phyloP scores from a whole-genome alignment of 2,113 vertebrate species.

The Polypterus bichir region DNA sequence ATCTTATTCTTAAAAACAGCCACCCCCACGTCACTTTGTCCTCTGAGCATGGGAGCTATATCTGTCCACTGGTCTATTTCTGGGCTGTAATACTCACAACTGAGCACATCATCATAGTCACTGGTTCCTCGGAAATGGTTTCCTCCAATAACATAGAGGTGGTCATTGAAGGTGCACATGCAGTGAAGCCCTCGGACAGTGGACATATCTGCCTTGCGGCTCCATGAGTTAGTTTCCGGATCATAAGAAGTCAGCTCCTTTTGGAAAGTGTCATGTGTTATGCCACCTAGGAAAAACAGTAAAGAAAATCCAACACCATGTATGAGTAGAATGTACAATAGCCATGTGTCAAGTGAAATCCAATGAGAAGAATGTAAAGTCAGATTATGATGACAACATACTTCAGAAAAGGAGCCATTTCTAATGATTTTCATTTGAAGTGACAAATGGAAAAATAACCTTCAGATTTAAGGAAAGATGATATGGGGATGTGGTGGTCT shows the following conservation, averaged over 20 bases:
- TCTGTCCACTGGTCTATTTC: constrained; percentile 51
- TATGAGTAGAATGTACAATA: too few relatives aligned
- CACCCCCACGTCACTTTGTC: constrained; percentile 60
- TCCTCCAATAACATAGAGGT: constrained; percentile 61
- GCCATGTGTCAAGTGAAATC: too few relatives aligned
- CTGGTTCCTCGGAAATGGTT: constrained; percentile 58
- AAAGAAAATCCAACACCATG: too few relatives aligned
- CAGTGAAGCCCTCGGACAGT: constrained; percentile 62
- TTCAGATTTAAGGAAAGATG: too few relatives aligned
- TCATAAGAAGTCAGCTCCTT: constrained; percentile 55
- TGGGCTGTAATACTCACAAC: constrained; percentile 58
- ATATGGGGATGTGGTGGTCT: too few relatives aligned
- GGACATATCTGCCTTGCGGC: constrained; percentile 47
- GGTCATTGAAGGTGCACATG: constrained; percentile 56
- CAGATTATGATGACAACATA: too few relatives aligned
- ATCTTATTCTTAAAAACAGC: constrained; percentile 49
- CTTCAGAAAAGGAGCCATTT: too few relatives aligned
- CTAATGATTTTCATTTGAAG: too few relatives aligned
- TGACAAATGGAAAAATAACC: too few relatives aligned
- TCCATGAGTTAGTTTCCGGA: constrained; percentile 41
- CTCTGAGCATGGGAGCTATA: constrained; percentile 54
- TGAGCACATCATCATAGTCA: constrained; percentile 60
- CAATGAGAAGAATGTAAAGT: too few relatives aligned
- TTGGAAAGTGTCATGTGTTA: constrained; percentile 63
- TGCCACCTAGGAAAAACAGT: constrained; percentile 40